Evolutionary conservation across 1,140 invertebrate species (phyloP), one percentile per base, ranked within the genome.

Genomic region (Anastrepha obliqua): DNA sequence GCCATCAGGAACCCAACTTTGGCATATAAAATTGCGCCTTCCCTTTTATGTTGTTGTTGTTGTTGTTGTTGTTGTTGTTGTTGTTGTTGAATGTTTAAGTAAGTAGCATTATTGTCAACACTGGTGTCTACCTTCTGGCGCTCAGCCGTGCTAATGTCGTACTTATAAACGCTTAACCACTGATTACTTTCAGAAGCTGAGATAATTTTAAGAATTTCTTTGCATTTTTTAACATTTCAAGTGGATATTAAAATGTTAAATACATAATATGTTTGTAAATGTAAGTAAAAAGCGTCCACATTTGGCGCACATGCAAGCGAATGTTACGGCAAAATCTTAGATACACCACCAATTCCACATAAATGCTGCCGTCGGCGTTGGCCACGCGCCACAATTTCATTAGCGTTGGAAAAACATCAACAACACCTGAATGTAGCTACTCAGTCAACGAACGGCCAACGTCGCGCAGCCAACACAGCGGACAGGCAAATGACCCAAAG

Each of bases 401-500:
- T 81, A 81, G 51, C 74, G 74, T 58, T 20, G 74, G 44, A 55
- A 81, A 81, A 81, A 81, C 74, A 81, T 81, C 74, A 81, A 81
- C 17, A 81, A 81, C 74, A 81, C 74, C 74, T 81, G 74, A 81
- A 81, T 7, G 51, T n/a, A 29, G 47, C 2, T n/a, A 2, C 7
- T 81, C 47, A 55, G 47, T 51, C 3, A 9, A 81, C 47, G 17
- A 81, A 81, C 17, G 55, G 42, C 39, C 13, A 42, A 11, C 74
- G 74, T 47, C 13, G 42, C 7, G 29, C 47, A 3, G 44, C 29
- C 29, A 29, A 29, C 29, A 29, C 29, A 29, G 29, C 29, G 29
- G 29, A 29, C 47, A 17, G 1, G 47, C 17, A 55, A 81, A 74
- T 47, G 39, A 58, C n/a, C 47, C 6, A 81, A 81, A 81, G 47